Evolutionary conservation across 2,888 invertebrate genomes (phyloP), one percentile per base, ranked within the genome.

Genomic region (Cyaniris semiargus): DNA sequence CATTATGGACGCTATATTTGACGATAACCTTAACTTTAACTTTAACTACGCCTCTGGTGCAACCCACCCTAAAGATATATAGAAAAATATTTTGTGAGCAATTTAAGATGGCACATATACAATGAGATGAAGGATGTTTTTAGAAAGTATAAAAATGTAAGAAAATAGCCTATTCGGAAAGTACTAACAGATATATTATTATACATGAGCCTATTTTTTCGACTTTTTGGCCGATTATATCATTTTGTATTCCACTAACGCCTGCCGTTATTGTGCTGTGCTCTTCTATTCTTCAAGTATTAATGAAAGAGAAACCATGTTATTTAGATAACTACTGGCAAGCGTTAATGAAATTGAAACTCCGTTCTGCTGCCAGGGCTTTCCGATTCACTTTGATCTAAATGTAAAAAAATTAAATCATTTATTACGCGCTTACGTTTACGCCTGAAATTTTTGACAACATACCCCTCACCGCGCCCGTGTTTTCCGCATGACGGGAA

Each of bases 81-180:
- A 66, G 66, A 31, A 66, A 66, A 66, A 66, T 66, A 66, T 23
- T 60, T 60, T 27, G 13, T 66, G 66, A 66, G 27, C 2, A 18
- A 66, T 66, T 15, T 66, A 7, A 31, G 66, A 66, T 66, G 66
- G 66, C 66, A 66, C 66, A 66, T 31, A 66, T 66, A 66, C 66
- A 66, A 13, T 31, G 15, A 66, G 10, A 66, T 31, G 66, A 18
- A 60, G 23, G 10, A 23, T 60, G 23, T 0, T 23, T 23, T 4
- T 10, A 23, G 23, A 15, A 15, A 66, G 27, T 66, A 66, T 66
- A 66, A 66, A 31, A 27, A 18, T 18, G 66, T 66, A 66, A 27
- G 27, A 66, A 66, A 66, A 66, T 66, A 66, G 27, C 27, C 13
- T 31, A 27, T 31, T 27, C 1, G 15, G 27, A 66, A 31, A 66